Base-by-base conservation (phyloP, 2,888 invertebrate genomes). In the Lasius fuliginosus region DNA sequence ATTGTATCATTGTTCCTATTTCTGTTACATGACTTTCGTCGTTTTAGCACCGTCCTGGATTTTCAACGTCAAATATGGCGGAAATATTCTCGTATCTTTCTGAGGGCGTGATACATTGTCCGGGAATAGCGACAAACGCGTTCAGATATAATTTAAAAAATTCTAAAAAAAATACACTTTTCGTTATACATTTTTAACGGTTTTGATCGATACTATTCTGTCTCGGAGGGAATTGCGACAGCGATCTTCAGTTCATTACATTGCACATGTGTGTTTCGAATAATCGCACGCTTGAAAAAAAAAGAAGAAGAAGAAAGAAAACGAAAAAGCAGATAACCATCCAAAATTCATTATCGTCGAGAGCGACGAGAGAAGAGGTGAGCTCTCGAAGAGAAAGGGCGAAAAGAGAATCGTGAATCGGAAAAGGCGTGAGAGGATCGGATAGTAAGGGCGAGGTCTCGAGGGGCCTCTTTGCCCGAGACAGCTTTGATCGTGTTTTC, bases 401-500 rank as follows among this genome's bases (percentile, higher is more conserved):
- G 40, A 15, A 42, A 82, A 73, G 53, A 36, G 60, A 46, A 46
- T n/a, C 9, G 23, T 23, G 73, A 71, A 58, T 79, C 40, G 69
- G 30, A 79, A 65, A 65, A 42, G 56, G 27, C 56, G 42, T 23
- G 53, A 30, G 15, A 85, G 67, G 67, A 62, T 53, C 75, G 64
- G 49, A 58, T 15, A 56, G 64, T 84, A 77, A 82, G 67, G 67
- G 60, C 69, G 82, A 46, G 81, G 74, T 75, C 83, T 83, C 85
- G 82, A 84, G 85, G 79, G 82, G 60, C 33, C 85, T 67, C 84
- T 85, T 84, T 86, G 76, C 83, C 62, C 73, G 79, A 85, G 77
- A 86, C 82, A 84, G 86, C 88, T 89, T 87, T 86, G 90, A 89
- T 88, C 86, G 85, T 82, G 86, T 89, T 89, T 87, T 81, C 84